Evolutionary conservation across 2,797 vertebrate species (phyloP).

Genomic region (Florisuga fusca): DNA sequence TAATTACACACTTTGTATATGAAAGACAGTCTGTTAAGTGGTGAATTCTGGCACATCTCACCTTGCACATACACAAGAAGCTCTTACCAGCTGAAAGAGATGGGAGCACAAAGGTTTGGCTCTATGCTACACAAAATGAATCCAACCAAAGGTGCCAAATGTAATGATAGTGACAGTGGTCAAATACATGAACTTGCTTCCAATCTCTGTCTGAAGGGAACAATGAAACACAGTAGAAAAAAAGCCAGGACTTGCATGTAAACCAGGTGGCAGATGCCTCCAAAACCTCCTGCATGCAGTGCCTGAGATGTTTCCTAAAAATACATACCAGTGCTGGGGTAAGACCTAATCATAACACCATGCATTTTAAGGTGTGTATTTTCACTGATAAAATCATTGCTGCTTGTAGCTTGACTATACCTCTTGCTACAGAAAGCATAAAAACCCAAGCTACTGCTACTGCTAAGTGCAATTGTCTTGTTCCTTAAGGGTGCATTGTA

Average conservation of each 20-base stretch:
- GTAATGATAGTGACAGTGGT: not conserved
- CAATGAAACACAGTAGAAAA: not conserved
- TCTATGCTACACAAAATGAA: not conserved
- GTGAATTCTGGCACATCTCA: not conserved
- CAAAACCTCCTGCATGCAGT: not conserved
- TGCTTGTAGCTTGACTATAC: not conserved
- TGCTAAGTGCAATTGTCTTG: not conserved
- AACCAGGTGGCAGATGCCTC: not conserved
- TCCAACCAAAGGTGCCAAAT: not conserved
- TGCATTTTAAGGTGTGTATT: not conserved
- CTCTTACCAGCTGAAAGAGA: slow-evolving; percentile 9
- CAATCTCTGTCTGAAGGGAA: not conserved
- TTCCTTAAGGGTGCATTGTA: not conserved
- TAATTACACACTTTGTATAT: slow-evolving; percentile 6
- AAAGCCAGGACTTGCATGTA: not conserved
- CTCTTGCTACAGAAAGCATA: not conserved
- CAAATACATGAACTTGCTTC: not conserved
- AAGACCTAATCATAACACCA: not conserved
- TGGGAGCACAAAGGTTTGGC: not conserved
- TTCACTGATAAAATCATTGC: not conserved
- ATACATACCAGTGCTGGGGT: not conserved
- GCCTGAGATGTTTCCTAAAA: not conserved
- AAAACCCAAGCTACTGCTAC: not conserved
- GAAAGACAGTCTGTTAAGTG: slow-evolving; percentile 43
- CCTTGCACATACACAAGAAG: slow-evolving; percentile 42